Base-by-base conservation (phyloP, 2,888 invertebrate species). In the Apamea crenata region DNA sequence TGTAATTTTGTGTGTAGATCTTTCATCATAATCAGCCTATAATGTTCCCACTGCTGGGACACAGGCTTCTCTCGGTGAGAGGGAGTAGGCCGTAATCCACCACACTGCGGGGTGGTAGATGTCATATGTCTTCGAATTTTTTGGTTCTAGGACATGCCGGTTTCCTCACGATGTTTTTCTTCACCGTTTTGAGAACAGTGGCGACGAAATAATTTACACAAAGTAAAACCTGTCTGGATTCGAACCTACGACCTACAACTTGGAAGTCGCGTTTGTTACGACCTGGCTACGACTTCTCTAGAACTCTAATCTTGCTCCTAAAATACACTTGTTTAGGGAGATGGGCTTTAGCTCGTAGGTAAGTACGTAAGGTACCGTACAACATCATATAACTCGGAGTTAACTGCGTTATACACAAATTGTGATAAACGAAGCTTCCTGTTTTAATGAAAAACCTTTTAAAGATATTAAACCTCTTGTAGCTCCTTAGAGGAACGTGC, bases 381-480 rank as follows among this genome's bases (percentile, higher is more conserved):
- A 32, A 21, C 73, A 40, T 70, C 32, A 14, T 73, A 61, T 65
- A 82, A 74, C 78, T 44, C 18, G 2, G 32, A 65, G 50, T 65
- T 72, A n/a, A 32, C n/a, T 50, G 40, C 74, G 72, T 74, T 79
- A 69, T 32, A 65, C 50, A 75, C 74, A 77, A 84, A 84, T 81
- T 72, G 71, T 84, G 81, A 84, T 77, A 71, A 84, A 81, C 71
- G 81, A 72, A 81, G 71, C 67, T 77, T 68, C 83, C 59, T 65
- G 71, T 82, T 74, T 78, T 82, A 79, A 85, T 82, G 71, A 79
- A 85, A 85, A 85, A 72, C 79, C 86, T 85, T 85, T 85, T 73
- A 85, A 85, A 82, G 56, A 77, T 75, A 85, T 85, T 85, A 82
- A 32, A 74, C 74, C 68, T 71, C 29, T 56, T 61, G 47, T 65